Evolutionary conservation across 2,797 vertebrate species (phyloP).

Genomic region (Tenualosa ilisha): DNA sequence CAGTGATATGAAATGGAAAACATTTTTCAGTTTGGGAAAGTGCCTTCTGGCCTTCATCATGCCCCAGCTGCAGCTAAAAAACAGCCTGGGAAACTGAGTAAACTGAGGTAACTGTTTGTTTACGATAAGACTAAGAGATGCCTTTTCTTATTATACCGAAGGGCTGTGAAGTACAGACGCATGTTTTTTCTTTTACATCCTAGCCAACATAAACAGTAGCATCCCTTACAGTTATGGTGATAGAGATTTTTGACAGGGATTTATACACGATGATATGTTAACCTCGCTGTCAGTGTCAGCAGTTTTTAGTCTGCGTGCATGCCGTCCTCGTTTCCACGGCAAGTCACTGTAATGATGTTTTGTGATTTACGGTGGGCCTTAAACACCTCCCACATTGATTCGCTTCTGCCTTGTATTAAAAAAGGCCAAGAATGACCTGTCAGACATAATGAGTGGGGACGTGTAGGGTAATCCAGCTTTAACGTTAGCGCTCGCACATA

Average conservation of each 20-base stretch:
- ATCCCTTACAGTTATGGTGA: background rate
- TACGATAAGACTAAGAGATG: background rate
- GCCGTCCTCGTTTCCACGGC: background rate
- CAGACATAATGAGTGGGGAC: background rate
- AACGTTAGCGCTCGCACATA: background rate
- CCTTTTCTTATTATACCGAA: background rate
- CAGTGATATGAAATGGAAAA: background rate
- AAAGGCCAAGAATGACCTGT: background rate
- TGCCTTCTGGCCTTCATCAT: background rate
- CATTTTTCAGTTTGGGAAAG: background rate
- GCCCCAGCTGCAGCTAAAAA: background rate
- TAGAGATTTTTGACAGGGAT: background rate
- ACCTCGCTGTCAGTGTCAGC: background rate
- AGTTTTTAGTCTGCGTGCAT: background rate
- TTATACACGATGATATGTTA: background rate
- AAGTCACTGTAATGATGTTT: constrained; percentile 3
- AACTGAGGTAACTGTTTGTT: background rate
- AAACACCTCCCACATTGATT: constrained; percentile 9
- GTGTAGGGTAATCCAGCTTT: background rate
- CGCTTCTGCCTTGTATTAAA: background rate
- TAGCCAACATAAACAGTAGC: background rate
- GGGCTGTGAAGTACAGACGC: background rate
- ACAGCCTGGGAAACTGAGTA: background rate
- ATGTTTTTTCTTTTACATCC: background rate
- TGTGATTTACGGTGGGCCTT: background rate